Percentiles rank a stretch among this genome's conserved stretches.
Conservation (phyloP, 2,888 invertebrate genomes). For the Cryptus armator region DNA sequence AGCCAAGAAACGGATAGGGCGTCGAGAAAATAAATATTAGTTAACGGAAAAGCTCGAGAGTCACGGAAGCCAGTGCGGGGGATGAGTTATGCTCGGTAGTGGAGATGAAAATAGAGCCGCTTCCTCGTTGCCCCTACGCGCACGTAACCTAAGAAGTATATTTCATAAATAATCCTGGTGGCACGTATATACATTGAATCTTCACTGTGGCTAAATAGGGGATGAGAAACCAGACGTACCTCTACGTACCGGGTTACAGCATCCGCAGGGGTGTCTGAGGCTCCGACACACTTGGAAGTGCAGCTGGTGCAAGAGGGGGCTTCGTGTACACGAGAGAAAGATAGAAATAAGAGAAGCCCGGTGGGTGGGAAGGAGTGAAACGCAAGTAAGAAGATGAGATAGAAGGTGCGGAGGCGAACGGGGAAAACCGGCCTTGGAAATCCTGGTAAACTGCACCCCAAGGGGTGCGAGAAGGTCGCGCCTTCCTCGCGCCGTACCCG, state of each 20-base stretch:
- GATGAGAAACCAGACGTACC: slow-evolving; percentile 37
- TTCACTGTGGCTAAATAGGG: slow-evolving; percentile 27
- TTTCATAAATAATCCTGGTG: slow-evolving; percentile 68
- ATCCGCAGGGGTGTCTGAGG: slow-evolving; percentile 24
- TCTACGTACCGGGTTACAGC: not conserved
- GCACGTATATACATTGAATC: slow-evolving; percentile 29
- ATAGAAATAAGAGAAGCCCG: slow-evolving; percentile 13
- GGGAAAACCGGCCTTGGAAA: slow-evolving; percentile 35
- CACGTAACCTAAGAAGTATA: slow-evolving; percentile 37
- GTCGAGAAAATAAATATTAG: slow-evolving; percentile 38
- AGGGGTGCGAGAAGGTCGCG: slow-evolving; percentile 32
- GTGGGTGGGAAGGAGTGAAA: slow-evolving; percentile 1
- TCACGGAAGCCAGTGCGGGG: not conserved
- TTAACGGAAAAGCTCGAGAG: slow-evolving; percentile 24
- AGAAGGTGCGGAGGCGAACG: not conserved
- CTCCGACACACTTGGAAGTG: slow-evolving; percentile 16
- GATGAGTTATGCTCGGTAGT: slow-evolving; percentile 25
- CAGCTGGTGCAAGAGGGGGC: slow-evolving; percentile 40
- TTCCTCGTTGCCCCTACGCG: not conserved
- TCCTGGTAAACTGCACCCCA: slow-evolving; percentile 59
- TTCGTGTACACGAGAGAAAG: slow-evolving; percentile 34
- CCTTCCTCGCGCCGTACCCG: slow-evolving; percentile 32
- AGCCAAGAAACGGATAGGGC: not conserved
- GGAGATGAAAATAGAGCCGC: slow-evolving; percentile 39
- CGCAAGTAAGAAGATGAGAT: slow-evolving; percentile 26